Percentiles rank a stretch among this genome's conserved stretches.
phyloP scores from a whole-genome alignment of 2,797 vertebrate species.

The Echiichthys vipera region DNA sequence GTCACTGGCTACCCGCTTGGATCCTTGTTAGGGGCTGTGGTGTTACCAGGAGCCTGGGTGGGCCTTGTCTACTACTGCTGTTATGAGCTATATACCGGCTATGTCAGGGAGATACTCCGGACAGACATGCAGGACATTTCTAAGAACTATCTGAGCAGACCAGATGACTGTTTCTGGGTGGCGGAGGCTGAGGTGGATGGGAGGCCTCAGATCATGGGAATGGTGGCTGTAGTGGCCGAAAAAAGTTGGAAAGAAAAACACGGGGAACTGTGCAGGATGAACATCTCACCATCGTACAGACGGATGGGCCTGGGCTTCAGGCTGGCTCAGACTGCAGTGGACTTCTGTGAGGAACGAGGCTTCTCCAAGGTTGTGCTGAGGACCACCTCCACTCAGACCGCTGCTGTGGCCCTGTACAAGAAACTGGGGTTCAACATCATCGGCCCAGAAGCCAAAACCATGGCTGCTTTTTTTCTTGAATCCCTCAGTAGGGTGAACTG shows the following conservation, averaged over 20 bases:
- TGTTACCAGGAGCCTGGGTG: conserved; percentile 69
- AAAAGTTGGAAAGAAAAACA: conserved; percentile 45
- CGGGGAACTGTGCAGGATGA: conserved; percentile 79
- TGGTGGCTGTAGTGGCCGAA: conserved; percentile 72
- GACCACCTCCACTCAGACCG: conserved; percentile 70
- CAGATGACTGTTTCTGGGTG: conserved; percentile 82
- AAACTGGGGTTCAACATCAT: conserved; percentile 79
- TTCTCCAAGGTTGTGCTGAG: conserved; percentile 75
- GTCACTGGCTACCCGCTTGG: conserved; percentile 55
- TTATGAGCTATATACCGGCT: conserved; percentile 55
- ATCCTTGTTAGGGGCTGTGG: conserved; percentile 52
- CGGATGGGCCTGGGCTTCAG: conserved; percentile 70
- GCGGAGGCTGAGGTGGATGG: conserved; percentile 73
- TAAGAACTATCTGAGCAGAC: conserved; percentile 62
- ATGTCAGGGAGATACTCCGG: conserved; percentile 49
- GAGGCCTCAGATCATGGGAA: conserved; percentile 68
- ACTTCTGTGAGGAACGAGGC: conserved; percentile 75
- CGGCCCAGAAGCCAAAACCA: too few relatives aligned
- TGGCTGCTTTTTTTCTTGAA: too few relatives aligned
- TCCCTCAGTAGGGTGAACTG: too few relatives aligned
- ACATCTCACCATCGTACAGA: conserved; percentile 67
- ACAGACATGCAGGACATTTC: conserved; percentile 82
- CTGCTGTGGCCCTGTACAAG: conserved; percentile 74
- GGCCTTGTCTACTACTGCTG: conserved; percentile 77
- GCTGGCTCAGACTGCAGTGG: conserved; percentile 67